phyloP scores from a whole-genome alignment of 2,888 invertebrate species.

The Drosophila anomalipes region DNA sequence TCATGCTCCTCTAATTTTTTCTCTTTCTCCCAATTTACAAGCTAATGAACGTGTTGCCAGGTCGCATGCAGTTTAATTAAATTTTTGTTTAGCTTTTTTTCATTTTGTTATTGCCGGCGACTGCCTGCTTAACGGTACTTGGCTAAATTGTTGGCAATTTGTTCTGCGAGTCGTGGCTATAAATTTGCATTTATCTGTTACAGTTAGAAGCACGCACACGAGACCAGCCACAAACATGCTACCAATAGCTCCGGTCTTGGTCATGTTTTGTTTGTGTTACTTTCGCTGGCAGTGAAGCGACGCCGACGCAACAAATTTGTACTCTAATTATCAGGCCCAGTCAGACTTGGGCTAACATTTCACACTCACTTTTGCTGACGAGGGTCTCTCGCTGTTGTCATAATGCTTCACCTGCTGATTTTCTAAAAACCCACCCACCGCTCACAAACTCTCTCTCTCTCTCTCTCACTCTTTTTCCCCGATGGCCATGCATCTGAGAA shows the following conservation, averaged over 20 bases:
- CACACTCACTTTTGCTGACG: conserved; percentile 74
- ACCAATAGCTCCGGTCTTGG: conserved; percentile 30
- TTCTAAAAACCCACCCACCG: conserved; percentile 7
- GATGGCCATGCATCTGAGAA: conserved; percentile 64
- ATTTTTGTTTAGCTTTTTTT: conserved; percentile 45
- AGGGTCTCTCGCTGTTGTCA: conserved; percentile 57
- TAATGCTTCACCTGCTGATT: conserved; percentile 57
- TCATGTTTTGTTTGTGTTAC: conserved; percentile 48
- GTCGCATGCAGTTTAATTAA: conserved; percentile 66
- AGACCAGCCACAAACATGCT: conserved; percentile 40
- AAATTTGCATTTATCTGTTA: conserved; percentile 79
- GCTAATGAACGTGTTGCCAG: conserved; percentile 65
- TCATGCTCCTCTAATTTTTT: neutral
- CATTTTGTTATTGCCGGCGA: conserved; percentile 16
- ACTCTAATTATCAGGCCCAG: conserved; percentile 70
- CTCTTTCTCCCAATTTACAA: conserved; percentile 4
- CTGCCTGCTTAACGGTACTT: conserved; percentile 70
- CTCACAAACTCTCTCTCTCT: conserved; percentile 2
- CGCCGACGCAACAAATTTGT: conserved; percentile 68
- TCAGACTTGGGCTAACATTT: conserved; percentile 52
- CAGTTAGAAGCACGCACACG: conserved; percentile 71
- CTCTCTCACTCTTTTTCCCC: neutral
- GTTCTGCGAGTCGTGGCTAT: conserved; percentile 64
- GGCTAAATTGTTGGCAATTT: conserved; percentile 78
- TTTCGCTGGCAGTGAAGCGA: conserved; percentile 76